phyloP scores from a whole-genome alignment of 2,888 invertebrate species.

The Mycalesis mineus region DNA sequence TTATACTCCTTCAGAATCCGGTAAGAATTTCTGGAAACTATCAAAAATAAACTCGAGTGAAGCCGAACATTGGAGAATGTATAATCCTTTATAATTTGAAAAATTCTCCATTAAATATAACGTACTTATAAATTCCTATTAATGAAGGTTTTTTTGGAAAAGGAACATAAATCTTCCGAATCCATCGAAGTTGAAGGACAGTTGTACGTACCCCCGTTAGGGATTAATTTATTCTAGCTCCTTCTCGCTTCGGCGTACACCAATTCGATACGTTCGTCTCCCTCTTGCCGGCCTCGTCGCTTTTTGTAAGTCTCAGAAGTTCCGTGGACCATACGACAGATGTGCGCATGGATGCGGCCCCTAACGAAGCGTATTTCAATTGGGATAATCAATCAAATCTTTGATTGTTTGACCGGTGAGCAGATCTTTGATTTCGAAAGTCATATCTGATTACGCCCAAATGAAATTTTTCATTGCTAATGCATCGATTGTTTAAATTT shows the following conservation, averaged over 20 bases:
- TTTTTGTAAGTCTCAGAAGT: slow-evolving; percentile 72
- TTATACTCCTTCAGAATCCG: neutral
- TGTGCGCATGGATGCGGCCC: slow-evolving; percentile 71
- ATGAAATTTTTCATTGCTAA: slow-evolving; percentile 10
- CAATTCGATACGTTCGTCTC: slow-evolving; percentile 45
- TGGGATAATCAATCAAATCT: slow-evolving; percentile 74
- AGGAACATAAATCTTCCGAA: slow-evolving; percentile 41
- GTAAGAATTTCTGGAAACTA: neutral
- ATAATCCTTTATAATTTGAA: slow-evolving; percentile 1
- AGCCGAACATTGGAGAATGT: neutral
- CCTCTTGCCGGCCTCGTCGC: slow-evolving; percentile 53
- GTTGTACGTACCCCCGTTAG: slow-evolving; percentile 47
- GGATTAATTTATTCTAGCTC: slow-evolving; percentile 49
- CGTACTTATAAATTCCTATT: slow-evolving; percentile 9
- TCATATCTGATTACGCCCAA: slow-evolving; percentile 31
- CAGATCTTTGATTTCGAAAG: slow-evolving; percentile 48
- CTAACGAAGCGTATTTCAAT: slow-evolving; percentile 73
- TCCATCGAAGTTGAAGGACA: slow-evolving; percentile 52
- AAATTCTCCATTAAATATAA: slow-evolving; percentile 2
- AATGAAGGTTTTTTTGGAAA: slow-evolving; percentile 20
- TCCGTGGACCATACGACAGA: slow-evolving; percentile 72
- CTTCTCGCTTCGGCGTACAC: slow-evolving; percentile 42
- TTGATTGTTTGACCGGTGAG: slow-evolving; percentile 65
- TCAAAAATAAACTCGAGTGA: neutral
- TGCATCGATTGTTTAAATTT: slow-evolving; percentile 8